A percentile compares a stretch with the other conserved stretches of the same genome.
Conservation (phyloP, 2,797 vertebrate species). For the Varecia variegata region DNA sequence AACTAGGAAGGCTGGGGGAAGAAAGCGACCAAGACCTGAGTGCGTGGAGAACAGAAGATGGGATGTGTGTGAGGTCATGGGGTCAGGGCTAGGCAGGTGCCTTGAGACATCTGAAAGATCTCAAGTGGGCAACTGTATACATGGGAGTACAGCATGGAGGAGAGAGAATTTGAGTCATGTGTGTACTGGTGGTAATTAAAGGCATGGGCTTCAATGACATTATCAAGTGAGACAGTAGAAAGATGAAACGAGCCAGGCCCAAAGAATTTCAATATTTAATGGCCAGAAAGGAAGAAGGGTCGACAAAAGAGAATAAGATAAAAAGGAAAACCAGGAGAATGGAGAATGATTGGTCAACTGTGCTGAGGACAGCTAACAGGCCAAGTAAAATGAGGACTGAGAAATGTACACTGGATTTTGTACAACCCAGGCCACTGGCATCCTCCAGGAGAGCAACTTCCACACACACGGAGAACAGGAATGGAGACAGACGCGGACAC, state of each 20-base stretch:
- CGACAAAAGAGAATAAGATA: not conserved
- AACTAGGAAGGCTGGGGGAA: not conserved
- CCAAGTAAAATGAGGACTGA: not conserved
- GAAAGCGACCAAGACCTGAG: too few species aligned
- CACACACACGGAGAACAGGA: not conserved
- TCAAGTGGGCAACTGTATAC: not conserved
- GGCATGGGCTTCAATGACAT: not conserved
- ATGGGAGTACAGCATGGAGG: not conserved
- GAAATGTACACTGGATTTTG: not conserved
- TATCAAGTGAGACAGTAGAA: not conserved
- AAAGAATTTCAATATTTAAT: not conserved
- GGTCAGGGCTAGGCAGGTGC: not conserved
- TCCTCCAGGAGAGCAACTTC: not conserved
- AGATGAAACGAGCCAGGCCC: not conserved
- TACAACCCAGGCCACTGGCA: not conserved
- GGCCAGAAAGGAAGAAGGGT: not conserved
- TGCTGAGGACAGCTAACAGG: not conserved
- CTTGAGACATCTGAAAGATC: not conserved
- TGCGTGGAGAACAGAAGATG: not conserved
- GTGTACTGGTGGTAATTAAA: not conserved
- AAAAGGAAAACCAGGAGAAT: not conserved
- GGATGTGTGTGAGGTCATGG: too few species aligned
- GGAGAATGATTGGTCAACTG: not conserved
- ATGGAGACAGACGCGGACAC: not conserved
- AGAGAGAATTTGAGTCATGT: not conserved